A percentile compares a stretch with the other conserved stretches of the same genome.
phyloP scores from a whole-genome alignment of 2,113 vertebrate species.

The Heloderma charlesbogerti region DNA sequence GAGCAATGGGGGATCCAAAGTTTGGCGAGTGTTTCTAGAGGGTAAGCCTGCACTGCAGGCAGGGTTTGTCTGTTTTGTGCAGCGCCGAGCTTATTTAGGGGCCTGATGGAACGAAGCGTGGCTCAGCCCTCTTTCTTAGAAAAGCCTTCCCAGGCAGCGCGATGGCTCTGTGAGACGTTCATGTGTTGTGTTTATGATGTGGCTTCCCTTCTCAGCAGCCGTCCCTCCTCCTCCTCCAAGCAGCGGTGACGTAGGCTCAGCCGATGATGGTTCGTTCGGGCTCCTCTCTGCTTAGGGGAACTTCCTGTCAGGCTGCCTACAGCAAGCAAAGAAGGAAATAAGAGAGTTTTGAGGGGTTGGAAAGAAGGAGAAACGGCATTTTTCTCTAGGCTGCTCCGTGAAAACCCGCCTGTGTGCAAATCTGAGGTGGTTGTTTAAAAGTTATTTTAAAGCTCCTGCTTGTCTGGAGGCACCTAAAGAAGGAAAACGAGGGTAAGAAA shows the following conservation, averaged over 20 bases:
- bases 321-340: background rate
- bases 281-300: background rate
- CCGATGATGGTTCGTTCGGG: background rate
- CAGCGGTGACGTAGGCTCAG: background rate
- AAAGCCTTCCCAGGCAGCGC: background rate
- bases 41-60: background rate
- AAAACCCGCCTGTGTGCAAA: background rate
- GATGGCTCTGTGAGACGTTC: background rate
- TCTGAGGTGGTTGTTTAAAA: background rate
- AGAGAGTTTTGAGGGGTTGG: background rate
- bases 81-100: background rate
- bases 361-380: background rate
- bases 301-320: background rate
- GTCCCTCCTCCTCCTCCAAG: background rate
- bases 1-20: background rate
- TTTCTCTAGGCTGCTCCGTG: background rate
- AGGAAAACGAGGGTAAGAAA: constrained; percentile 15
- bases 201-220: background rate
- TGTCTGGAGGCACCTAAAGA: background rate
- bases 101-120: background rate
- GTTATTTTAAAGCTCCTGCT: background rate
- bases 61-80: background rate
- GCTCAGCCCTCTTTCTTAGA: background rate
- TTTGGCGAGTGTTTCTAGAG: background rate
- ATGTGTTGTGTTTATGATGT: background rate